phyloP scores from a whole-genome alignment of 1,140 invertebrate species.

The Drosophila asahinai region DNA sequence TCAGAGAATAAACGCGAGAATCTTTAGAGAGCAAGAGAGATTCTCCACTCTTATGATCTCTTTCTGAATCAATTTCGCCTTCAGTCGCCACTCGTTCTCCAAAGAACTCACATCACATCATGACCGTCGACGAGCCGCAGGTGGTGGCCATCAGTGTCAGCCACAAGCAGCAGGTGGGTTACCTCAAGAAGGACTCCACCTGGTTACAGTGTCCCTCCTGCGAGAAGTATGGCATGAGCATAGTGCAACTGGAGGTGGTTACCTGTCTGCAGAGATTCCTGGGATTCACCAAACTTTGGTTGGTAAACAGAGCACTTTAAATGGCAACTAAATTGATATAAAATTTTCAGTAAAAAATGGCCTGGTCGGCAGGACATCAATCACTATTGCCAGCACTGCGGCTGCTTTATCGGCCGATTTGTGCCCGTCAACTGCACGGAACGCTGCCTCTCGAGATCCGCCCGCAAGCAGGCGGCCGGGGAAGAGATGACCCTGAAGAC shows the following conservation, averaged over 20 bases:
- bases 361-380: conserved; percentile 66
- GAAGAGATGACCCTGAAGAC: conserved; percentile 70
- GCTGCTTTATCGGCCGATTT: conserved; percentile 75
- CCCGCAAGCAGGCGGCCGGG: conserved; percentile 64
- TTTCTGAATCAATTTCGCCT: background rate
- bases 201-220: conserved; percentile 75
- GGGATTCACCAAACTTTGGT: conserved; percentile 68
- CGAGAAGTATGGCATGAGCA: conserved; percentile 54
- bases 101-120: conserved; percentile 39
- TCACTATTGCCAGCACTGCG: conserved; percentile 76
- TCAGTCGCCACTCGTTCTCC: conserved; percentile 41
- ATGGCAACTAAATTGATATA: no score
- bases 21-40: background rate
- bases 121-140: conserved; percentile 73
- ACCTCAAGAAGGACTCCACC: conserved; percentile 56
- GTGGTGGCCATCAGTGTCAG: conserved; percentile 60
- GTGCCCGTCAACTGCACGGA: conserved; percentile 65
- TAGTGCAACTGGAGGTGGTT: conserved; percentile 65
- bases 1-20: background rate
- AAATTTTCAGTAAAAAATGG: conserved; percentile 61
- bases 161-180: conserved; percentile 54
- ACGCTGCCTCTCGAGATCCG: conserved; percentile 63
- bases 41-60: conserved; percentile 11
- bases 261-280: conserved; percentile 68
- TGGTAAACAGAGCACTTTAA: background rate